Conservation (phyloP, 2,113 vertebrate genomes). For the Spermophilus dauricus region DNA sequence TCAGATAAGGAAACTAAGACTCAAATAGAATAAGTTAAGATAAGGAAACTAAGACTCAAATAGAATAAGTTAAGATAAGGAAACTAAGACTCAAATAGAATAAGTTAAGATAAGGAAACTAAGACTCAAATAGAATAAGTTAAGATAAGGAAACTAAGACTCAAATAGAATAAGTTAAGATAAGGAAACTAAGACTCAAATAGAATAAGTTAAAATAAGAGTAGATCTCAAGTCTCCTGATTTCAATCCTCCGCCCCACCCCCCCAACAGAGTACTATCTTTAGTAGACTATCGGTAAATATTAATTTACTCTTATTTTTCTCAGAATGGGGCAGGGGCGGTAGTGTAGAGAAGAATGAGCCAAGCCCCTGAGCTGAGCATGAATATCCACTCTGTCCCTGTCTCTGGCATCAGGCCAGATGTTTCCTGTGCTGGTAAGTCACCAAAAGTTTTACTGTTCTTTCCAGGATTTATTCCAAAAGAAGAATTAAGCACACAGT, state of each 20-base stretch:
- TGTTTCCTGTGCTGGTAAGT: conserved; percentile 63
- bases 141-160: neutral
- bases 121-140: too few relatives aligned
- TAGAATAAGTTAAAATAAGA: neutral
- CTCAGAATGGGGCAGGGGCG: neutral
- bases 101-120: too few relatives aligned
- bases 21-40: too few relatives aligned
- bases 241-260: neutral
- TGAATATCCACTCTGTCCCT: neutral
- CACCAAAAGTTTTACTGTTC: conserved; percentile 76
- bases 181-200: neutral
- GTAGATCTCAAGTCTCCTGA: neutral
- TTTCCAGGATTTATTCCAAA: conserved; percentile 91
- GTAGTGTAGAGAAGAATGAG: neutral
- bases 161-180: neutral
- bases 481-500: conserved; percentile 90
- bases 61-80: too few relatives aligned
- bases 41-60: too few relatives aligned
- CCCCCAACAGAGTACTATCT: neutral
- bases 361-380: conserved; percentile 22
- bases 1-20: too few relatives aligned
- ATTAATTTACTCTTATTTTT: neutral
- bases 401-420: conserved; percentile 58
- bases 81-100: too few relatives aligned
- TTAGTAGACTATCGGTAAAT: neutral